Evolutionary conservation across 2,888 invertebrate genomes (phyloP), one percentile per base, ranked within the genome.

Genomic region (Sepiola atlantica): DNA sequence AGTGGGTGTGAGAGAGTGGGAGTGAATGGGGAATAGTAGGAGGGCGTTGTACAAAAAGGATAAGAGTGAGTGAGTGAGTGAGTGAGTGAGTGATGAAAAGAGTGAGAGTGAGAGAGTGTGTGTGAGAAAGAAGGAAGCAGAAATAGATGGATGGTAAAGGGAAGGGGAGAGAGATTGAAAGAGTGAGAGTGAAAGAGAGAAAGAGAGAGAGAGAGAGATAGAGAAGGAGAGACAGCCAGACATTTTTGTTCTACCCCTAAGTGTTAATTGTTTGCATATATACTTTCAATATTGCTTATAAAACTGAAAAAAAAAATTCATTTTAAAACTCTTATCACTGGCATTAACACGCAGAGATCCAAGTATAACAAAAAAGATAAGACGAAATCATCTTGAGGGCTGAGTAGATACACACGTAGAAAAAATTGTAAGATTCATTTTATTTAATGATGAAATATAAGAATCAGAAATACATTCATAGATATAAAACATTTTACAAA

Each of bases 261-360:
- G 32, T 32, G 16, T n/a, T 77, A n/a, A 77, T 77, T 77, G 77
- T 77, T 77, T n/a, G n/a, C n/a, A 77, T 77, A n/a, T 77, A n/a
- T 20, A n/a, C n/a, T 32, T 77, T 16, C 77, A 77, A 77, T 77
- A n/a, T 77, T 32, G 77, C 77, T 77, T 77, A 77, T 18, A 77
- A 77, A 77, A 77, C 77, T 77, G 77, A 77, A n/a, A 77, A n/a
- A n/a, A 77, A 77, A 77, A n/a, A 77, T 77, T 77, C 77, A n/a
- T 77, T 77, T n/a, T n/a, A n/a, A 77, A 16, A 32, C 16, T 77
- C 16, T 77, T 77, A 77, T 77, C 77, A 77, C 77, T 32, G 77
- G n/a, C 77, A 77, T 77, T 77, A 77, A 77, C 77, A n/a, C 77
- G 32, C n/a, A 16, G n/a, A 10, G 18, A 77, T 77, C 32, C 32